Base-by-base conservation (phyloP, 53 echinoderm and acorn worm genomes). In the Luidia sarsii region DNA sequence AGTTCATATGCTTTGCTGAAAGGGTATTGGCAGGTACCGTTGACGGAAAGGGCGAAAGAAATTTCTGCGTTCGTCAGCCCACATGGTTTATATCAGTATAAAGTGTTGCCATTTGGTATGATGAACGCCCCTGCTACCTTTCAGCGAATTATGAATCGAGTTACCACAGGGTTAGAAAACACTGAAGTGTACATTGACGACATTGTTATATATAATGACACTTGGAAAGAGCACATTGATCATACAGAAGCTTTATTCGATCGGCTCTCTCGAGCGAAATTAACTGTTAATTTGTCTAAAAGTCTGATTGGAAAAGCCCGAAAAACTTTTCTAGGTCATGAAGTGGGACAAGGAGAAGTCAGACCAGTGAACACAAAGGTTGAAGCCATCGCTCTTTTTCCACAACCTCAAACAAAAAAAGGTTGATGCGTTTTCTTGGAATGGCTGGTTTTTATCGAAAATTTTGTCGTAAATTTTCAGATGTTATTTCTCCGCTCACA, bases 21-120 rank as follows among this genome's bases (percentile, higher is more conserved):
- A 29, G 82, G 83, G 15, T 90, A 90, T 35, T 90, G 90, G 90
- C 80, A 90, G 24, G 56, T 90, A 15, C 89, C 89, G 3, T 49
- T 85, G 9, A 80, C 89, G 4, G 24, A 70, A 19, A 20, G 54
- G 30, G 85, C 72, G 2, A 63, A 85, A 53, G 54, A 80, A 22
- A 80, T 89, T 3, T 89, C 89, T 22, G 80, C 89, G 1, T 85
- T 89, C 65, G 82, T 52, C 6, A 86, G 77, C 2, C 75, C 70
- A 23, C 39, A 74, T 1, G 90, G 87, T 39, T 64, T 90, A 2
- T 90, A 34, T 39, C 82, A 75, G 8, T 86, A 67, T 38, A 48
- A 22, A 18, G 75, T 66, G 3, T 68, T 75, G 51, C 62, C 83
- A 18, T 79, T 87, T 32, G 83, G 83, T 9, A 71, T 85, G 82